Evolutionary conservation across 2,888 invertebrate species (phyloP).

Genomic region (Magallana nippona): DNA sequence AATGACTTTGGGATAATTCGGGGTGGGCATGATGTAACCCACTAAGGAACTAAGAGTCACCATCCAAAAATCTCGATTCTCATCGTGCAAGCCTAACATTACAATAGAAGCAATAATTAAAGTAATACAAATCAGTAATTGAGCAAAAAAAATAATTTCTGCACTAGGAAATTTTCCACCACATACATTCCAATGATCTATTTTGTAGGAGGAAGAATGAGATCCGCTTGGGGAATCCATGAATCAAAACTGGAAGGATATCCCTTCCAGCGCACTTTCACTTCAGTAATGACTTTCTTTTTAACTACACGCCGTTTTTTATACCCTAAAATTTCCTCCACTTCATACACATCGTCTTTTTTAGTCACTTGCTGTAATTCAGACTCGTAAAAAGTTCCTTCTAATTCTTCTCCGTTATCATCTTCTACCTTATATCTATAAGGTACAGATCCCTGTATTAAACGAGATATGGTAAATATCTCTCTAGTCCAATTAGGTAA

Average conservation of each 20-base stretch:
- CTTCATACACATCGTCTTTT: conserved; percentile 39
- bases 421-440: conserved; percentile 46
- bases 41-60: conserved; percentile 40
- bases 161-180: conserved; percentile 6
- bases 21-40: conserved; percentile 48
- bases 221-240: conserved; percentile 32
- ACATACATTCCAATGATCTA: not conserved
- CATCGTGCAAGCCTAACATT: conserved; percentile 26
- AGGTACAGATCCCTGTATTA: conserved; percentile 28
- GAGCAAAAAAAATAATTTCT: conserved; percentile 6
- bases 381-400: conserved; percentile 37
- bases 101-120: not conserved
- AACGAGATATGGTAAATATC: conserved; percentile 48
- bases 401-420: conserved; percentile 44
- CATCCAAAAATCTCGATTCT: conserved; percentile 35
- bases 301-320: not conserved
- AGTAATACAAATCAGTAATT: not conserved
- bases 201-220: not conserved
- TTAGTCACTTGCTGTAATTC: conserved; percentile 49
- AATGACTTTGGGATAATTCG: not conserved
- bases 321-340: conserved; percentile 48
- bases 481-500: conserved; percentile 53
- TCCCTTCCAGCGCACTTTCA: conserved; percentile 47
- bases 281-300: conserved; percentile 7
- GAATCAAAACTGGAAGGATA: conserved; percentile 46